Percentiles rank a stretch among this genome's conserved stretches.
These are phyloP conservation scores for Sinocyclocheilus anophthalmus DNA, from an alignment of 2,113 vertebrate species.

Conservation along the genomic window DNA sequence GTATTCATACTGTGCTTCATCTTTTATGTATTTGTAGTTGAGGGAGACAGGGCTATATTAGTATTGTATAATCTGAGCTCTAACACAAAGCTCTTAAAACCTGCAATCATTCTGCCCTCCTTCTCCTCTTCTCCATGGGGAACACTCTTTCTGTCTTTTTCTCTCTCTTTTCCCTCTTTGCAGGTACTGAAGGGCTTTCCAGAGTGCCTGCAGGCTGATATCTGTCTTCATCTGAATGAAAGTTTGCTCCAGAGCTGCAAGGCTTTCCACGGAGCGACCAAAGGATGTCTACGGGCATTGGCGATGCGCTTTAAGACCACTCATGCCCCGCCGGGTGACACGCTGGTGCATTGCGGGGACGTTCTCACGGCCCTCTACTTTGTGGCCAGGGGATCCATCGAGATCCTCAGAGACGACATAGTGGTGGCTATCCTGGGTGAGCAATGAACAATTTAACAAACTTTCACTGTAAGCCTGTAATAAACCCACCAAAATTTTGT, in stretches of 20 bases:
- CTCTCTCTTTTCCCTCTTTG: slow-evolving; percentile 8
- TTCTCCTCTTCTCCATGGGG: slow-evolving; percentile 39
- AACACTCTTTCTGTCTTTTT: slow-evolving; percentile 30
- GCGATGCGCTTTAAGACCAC: no score
- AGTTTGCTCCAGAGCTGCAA: no score
- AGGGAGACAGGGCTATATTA: background rate
- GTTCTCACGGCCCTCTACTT: slow-evolving; percentile 95
- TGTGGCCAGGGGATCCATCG: slow-evolving; percentile 94
- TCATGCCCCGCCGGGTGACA: slow-evolving; percentile 87
- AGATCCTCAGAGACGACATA: slow-evolving; percentile 95
- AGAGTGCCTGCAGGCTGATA: slow-evolving; percentile 91
- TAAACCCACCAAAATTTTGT: background rate
- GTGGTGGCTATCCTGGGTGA: slow-evolving; percentile 96
- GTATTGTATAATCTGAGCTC: slow-evolving; percentile 24
- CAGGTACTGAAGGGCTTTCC: slow-evolving; percentile 99
- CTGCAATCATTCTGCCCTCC: slow-evolving; percentile 36
- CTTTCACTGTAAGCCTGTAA: background rate
- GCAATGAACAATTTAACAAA: slow-evolving; percentile 54
- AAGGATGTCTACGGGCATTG: no score
- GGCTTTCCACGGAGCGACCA: no score
- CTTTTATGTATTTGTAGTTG: slow-evolving; percentile 26
- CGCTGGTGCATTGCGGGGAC: slow-evolving; percentile 93
- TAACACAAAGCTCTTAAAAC: slow-evolving; percentile 7
- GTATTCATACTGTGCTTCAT: slow-evolving; percentile 1
- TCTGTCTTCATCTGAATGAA: no score